phyloP scores from a whole-genome alignment of 2,113 vertebrate genomes.

The Oryzias woworae region DNA sequence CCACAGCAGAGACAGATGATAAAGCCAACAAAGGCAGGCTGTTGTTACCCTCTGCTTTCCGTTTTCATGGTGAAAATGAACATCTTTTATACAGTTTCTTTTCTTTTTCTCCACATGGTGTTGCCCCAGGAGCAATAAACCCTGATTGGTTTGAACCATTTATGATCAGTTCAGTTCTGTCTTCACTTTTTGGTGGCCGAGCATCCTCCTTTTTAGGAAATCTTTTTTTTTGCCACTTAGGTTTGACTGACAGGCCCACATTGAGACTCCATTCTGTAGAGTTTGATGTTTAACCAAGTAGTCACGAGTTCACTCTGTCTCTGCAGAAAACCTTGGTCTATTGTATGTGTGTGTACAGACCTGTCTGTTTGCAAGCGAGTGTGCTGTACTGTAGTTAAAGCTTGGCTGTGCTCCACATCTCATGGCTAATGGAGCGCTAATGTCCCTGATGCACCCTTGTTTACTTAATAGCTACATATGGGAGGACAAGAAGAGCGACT shows the following conservation, averaged over 20 bases:
- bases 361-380: conserved; percentile 1
- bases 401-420: conserved; percentile 41
- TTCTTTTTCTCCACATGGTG: too few relatives aligned
- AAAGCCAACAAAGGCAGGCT: conserved; percentile 9
- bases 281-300: conserved; percentile 12
- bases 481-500: conserved; percentile 36
- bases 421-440: conserved; percentile 48
- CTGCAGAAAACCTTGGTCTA: conserved; percentile 1
- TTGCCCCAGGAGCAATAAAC: too few relatives aligned
- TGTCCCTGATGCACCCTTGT: conserved; percentile 54
- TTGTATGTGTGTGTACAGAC: neutral
- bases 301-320: conserved; percentile 6
- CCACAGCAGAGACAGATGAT: conserved; percentile 20
- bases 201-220: conserved; percentile 17
- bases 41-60: neutral
- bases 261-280: conserved; percentile 13
- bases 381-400: conserved; percentile 4
- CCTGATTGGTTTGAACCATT: too few relatives aligned
- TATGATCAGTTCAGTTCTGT: neutral
- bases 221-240: neutral
- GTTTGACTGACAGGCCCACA: conserved; percentile 34
- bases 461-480: conserved; percentile 51
- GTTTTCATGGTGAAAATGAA: neutral
- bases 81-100: too few relatives aligned
- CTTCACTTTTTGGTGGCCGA: neutral